Evolutionary conservation across 2,888 invertebrate genomes (phyloP).

Genomic region (Leucophenga montana): DNA sequence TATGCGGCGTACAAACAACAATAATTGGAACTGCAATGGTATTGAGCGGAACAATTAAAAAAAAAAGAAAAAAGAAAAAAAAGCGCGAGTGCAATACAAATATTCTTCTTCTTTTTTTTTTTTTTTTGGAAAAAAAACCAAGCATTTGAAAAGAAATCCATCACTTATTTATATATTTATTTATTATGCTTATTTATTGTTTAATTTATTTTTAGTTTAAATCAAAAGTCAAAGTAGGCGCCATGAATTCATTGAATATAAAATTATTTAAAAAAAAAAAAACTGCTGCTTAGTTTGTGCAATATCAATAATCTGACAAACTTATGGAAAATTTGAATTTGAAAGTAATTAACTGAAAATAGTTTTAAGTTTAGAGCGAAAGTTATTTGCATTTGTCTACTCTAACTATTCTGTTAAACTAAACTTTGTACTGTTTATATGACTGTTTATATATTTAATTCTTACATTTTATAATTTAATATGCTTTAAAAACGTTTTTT

Average conservation of each 20-base stretch:
- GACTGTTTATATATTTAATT: constrained; percentile 11
- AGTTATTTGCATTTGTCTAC: constrained; percentile 12
- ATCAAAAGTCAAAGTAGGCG: constrained; percentile 41
- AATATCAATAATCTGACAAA: constrained; percentile 2
- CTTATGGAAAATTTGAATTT: not conserved
- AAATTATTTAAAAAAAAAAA: constrained; percentile 1
- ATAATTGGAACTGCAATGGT: constrained; percentile 35
- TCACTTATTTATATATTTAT: constrained; percentile 45
- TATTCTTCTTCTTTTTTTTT: not conserved
- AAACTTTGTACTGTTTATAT: not conserved
- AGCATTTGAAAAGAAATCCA: constrained; percentile 31
- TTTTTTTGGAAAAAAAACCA: not conserved
- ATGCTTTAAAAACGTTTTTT: not conserved
- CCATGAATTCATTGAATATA: constrained; percentile 32
- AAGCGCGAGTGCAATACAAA: constrained; percentile 61
- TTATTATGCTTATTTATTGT: constrained; percentile 38
- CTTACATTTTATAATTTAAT: constrained; percentile 7
- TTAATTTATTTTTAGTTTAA: constrained; percentile 64
- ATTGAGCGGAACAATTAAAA: constrained; percentile 45
- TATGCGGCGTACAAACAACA: constrained; percentile 77
- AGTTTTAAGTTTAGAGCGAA: not conserved
- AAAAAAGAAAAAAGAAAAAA: no score
- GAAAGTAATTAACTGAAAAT: not conserved
- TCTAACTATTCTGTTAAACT: no score
- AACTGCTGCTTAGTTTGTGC: constrained; percentile 22